Base-by-base conservation (phyloP, 2,113 vertebrate genomes). In the Rhinogobius similis region DNA sequence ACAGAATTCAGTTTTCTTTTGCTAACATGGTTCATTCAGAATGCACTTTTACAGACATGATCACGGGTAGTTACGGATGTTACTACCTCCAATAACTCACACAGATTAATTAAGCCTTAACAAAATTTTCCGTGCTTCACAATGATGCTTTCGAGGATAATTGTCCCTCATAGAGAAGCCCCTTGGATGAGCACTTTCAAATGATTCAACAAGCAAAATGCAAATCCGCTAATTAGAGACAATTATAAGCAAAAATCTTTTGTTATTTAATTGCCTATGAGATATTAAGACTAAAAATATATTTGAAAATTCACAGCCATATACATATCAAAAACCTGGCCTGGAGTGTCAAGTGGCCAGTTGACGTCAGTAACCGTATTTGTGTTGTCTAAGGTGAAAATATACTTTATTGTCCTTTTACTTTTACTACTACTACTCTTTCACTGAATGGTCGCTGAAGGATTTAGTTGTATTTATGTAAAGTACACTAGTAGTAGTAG, bases 221-320 rank as follows among this genome's bases (percentile, higher is more conserved):
- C 89, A 86, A 93, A 94, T 91, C 61, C 53, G 16, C 78, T 88
- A 92, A 94, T 92, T 91, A 81, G 73, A 50, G 79, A 88, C 86
- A 91, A 92, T 91, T 92, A 91, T 82, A 73, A 64, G 59, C 59
- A 79, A 90, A 88, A 81, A 90, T 90, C 82, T 83, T 81, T 89
- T 87, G 76, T 85, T 59, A 73, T 85, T 50, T 91, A 89, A 90
- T 89, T 84, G 90, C 79, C 82, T 83, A 78, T 38, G 70, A 86
- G 71, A 76, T 82, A 48, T 68, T 69, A 64, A 84, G 63, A 87
- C 80, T 86, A 79, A 79, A 81, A 79, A 65, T 77, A 86, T 84
- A 68, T 88, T 84, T 87, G 79, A 59, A 64, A 26, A 55, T 26
- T 55, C 52, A 55, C n/a, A 48, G 27, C 46, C 75, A 85, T 86